Conservation (phyloP, 2,888 invertebrate genomes). For the Chloroclystis v-ata region DNA sequence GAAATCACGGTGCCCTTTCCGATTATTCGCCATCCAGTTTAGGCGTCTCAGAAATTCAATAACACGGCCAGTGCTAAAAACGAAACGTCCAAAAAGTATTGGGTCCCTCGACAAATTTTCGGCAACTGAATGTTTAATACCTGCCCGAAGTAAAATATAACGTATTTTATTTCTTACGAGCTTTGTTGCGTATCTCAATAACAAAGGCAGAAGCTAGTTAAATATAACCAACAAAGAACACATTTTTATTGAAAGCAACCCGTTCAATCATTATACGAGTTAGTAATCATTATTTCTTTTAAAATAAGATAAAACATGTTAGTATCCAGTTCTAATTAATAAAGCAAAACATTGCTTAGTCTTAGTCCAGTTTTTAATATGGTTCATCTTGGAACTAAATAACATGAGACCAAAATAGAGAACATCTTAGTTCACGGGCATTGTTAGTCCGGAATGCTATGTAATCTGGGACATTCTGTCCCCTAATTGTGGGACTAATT, state of each 20-base stretch:
- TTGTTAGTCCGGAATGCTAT: slow-evolving; percentile 58
- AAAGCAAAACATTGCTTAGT: no score
- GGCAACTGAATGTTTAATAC: slow-evolving; percentile 22
- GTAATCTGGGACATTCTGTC: slow-evolving; percentile 76
- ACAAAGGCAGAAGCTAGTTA: no score
- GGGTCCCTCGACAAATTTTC: slow-evolving; percentile 27
- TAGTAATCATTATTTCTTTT: no score
- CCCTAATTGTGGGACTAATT: slow-evolving; percentile 77
- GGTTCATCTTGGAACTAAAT: not conserved
- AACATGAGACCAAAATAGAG: slow-evolving; percentile 32
- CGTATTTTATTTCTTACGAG: slow-evolving; percentile 2
- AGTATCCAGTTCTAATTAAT: no score
- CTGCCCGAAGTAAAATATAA: slow-evolving; percentile 11
- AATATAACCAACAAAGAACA: no score
- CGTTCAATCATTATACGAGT: no score
- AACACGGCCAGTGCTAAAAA: slow-evolving; percentile 39
- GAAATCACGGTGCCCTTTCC: slow-evolving; percentile 45
- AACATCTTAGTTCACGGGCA: slow-evolving; percentile 72
- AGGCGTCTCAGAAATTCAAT: slow-evolving; percentile 42
- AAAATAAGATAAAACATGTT: no score
- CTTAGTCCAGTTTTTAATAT: no score
- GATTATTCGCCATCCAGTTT: slow-evolving; percentile 43
- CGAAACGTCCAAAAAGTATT: slow-evolving; percentile 31
- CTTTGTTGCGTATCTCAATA: no score
- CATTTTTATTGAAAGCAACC: no score